Evolutionary conservation across 2,888 invertebrate genomes (phyloP).

Genomic region (Microctonus aethiopoides): DNA sequence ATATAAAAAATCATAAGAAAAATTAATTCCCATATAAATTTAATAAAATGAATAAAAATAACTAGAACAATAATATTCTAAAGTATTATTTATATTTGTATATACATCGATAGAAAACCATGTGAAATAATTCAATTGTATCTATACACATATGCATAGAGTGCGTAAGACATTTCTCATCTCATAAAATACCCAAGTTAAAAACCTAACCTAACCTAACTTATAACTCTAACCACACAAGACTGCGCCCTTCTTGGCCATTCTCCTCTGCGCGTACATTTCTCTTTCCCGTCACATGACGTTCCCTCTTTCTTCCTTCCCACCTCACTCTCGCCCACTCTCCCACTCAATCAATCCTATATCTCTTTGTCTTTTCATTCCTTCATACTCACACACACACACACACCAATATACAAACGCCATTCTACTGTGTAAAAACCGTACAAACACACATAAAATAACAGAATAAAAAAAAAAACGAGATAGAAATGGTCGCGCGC

Average conservation of each 20-base stretch:
- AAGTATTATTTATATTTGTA: neutral
- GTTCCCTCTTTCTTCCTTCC: neutral
- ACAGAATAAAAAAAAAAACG: neutral
- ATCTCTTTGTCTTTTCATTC: neutral
- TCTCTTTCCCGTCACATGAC: conserved; percentile 6
- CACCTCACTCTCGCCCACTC: neutral
- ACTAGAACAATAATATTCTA: neutral
- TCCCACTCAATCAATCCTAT: neutral
- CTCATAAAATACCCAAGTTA: neutral
- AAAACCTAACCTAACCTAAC: conserved; percentile 16
- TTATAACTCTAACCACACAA: neutral
- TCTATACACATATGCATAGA: too few relatives aligned
- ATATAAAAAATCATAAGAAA: neutral
- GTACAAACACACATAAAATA: neutral
- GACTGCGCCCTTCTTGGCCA: neutral
- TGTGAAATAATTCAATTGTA: neutral
- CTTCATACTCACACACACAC: neutral
- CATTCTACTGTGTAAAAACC: neutral
- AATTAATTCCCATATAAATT: neutral
- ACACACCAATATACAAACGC: neutral
- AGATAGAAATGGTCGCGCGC: neutral
- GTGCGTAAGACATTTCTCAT: neutral
- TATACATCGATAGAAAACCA: neutral
- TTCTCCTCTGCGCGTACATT: conserved; percentile 1
- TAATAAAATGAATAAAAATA: neutral